phyloP scores from a whole-genome alignment of 2,113 vertebrate genomes.

The Rynchops niger region DNA sequence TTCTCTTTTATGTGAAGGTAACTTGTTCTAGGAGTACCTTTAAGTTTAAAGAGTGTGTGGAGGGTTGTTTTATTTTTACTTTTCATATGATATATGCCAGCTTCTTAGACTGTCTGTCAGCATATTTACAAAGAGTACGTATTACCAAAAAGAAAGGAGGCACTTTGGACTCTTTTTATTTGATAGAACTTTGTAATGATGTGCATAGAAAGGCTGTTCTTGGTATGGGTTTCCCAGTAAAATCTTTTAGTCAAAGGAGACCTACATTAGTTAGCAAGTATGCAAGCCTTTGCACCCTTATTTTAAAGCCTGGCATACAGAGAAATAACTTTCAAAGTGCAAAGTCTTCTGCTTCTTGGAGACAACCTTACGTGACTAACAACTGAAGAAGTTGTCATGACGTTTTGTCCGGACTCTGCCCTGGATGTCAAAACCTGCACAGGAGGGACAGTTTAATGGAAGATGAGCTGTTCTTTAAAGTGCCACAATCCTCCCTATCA shows the following conservation, averaged over 20 bases:
- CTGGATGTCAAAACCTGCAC: neutral
- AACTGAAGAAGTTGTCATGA: neutral
- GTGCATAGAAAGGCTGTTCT: neutral
- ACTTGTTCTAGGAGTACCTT: neutral
- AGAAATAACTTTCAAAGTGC: neutral
- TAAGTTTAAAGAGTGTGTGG: neutral
- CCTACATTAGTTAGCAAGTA: neutral
- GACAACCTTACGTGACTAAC: neutral
- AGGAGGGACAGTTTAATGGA: neutral
- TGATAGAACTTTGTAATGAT: neutral
- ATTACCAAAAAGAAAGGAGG: neutral
- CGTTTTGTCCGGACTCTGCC: neutral
- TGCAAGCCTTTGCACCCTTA: neutral
- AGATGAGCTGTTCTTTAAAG: neutral
- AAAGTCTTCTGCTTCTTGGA: neutral
- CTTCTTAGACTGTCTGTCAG: neutral
- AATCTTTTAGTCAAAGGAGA: neutral
- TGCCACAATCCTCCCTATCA: neutral
- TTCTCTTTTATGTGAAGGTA: neutral
- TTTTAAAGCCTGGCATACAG: neutral
- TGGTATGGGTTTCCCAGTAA: neutral
- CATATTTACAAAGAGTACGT: neutral
- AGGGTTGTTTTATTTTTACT: neutral
- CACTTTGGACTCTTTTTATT: neutral
- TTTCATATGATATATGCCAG: neutral